Conservation (phyloP, 2,888 invertebrate species). For the Ferdinandea cuprea region DNA sequence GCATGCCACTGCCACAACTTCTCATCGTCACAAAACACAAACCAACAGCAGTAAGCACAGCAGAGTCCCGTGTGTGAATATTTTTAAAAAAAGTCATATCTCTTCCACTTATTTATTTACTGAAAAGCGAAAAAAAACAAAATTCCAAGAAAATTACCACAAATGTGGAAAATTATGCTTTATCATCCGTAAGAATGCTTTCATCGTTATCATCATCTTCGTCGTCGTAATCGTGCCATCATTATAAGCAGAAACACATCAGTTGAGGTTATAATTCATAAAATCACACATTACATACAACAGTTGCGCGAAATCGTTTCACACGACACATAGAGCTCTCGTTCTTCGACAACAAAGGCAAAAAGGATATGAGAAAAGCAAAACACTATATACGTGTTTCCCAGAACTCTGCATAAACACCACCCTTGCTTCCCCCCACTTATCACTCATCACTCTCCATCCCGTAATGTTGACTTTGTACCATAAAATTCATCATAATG, state of each 20-base stretch:
- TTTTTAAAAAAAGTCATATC: background rate
- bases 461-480: too few species aligned
- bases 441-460: too few species aligned
- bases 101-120: conserved; percentile 8
- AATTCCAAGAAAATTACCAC: conserved; percentile 52
- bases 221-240: conserved; percentile 26
- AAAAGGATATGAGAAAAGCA: too few species aligned
- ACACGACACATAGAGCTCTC: background rate
- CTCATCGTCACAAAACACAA: too few species aligned
- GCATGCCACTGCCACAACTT: background rate
- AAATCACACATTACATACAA: conserved; percentile 29
- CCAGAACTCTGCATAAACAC: too few species aligned
- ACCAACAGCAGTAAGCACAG: background rate
- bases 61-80: background rate
- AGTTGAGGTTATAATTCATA: conserved; percentile 47
- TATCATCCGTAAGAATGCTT: conserved; percentile 65
- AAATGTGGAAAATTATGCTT: conserved; percentile 68
- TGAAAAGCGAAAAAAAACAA: conserved; percentile 10
- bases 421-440: too few species aligned
- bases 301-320: conserved; percentile 10
- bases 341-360: too few species aligned
- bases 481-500: too few species aligned
- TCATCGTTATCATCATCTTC: conserved; percentile 45
- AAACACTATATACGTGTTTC: too few species aligned
- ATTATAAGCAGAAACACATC: conserved; percentile 39